These are phyloP conservation scores for Trachelus troglodyta DNA, from an alignment of 2,888 invertebrate genomes.

Conservation along the genomic window DNA sequence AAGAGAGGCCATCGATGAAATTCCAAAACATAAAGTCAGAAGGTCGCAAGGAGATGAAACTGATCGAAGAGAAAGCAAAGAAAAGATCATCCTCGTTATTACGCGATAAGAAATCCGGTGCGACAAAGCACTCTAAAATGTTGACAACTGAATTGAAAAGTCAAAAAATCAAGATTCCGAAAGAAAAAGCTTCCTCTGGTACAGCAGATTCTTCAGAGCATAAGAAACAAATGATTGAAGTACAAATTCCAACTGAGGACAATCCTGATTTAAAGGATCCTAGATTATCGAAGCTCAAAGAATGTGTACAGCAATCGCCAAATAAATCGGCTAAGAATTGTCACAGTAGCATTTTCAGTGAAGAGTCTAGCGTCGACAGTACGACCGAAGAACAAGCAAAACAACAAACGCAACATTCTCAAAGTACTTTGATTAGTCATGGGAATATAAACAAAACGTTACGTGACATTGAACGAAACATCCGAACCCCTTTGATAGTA, in stretches of 20 bases:
- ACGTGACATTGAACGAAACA: not conserved
- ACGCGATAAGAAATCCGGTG: not conserved
- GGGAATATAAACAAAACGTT: not conserved
- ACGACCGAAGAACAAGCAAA: not conserved
- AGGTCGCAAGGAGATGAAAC: constrained; percentile 51
- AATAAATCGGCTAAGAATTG: not conserved
- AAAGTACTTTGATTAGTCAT: not conserved
- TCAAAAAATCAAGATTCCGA: not conserved
- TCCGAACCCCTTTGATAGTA: not conserved
- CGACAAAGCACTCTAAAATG: not conserved
- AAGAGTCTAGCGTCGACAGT: not conserved
- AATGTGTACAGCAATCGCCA: not conserved
- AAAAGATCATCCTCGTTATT: not conserved
- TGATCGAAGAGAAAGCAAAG: constrained; percentile 38
- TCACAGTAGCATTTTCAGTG: not conserved
- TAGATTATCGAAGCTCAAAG: not conserved
- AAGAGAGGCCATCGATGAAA: constrained; percentile 20
- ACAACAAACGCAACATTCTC: not conserved
- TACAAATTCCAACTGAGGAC: not conserved
- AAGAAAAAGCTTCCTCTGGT: not conserved
- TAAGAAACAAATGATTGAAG: not conserved
- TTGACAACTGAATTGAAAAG: not conserved
- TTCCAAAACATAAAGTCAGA: constrained; percentile 55
- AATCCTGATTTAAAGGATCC: not conserved
- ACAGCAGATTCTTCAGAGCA: not conserved